Base-by-base conservation (phyloP, 2,113 vertebrate genomes). In the Brachyhypopomus occidentalis region DNA sequence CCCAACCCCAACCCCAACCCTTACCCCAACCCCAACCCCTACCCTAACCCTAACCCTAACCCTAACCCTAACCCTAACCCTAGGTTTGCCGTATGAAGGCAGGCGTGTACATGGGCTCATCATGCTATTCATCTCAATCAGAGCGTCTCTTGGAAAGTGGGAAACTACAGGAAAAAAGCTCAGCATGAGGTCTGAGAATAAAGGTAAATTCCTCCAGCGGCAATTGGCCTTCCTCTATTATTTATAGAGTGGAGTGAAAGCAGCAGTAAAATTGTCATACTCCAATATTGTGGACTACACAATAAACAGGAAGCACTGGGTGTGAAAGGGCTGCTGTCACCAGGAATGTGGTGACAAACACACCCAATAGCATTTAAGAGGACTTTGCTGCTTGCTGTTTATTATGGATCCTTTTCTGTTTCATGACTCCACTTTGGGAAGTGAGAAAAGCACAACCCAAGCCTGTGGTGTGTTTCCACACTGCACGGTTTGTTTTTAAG, bases 211-310 rank as follows among this genome's bases (percentile, higher is more conserved):
- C 17, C 30, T 75, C 48, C 69, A 60, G 23, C n/a, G 27, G 56
- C 30, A 59, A 55, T 79, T 20, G 59, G 19, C 58, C 58, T 59
- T 71, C 27, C 19, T 75, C 69, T 56, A 48, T 52, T 79, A 75
- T 75, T 79, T 63, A 71, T 23, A 41, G 55, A 58, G 45, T 17
- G 34, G 36, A 27, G 56, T 45, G 62, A 41, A 63, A 75, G 45
- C 58, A 48, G 69, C 59, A 62, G 81, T 56, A 36, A 72, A 76
- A 80, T 79, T 71, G 77, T 80, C 77, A 84, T 59, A 67, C 66
- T 70, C 52, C 77, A 71, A 36, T 38, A 27, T 72, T 72, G 38
- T 76, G 77, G 58, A 56, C 73, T 79, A 34, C 72, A 74, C 58
- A 77, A 59, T 80, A 62, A 83, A 77, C 67, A 59, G 72, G 34